Evolutionary conservation across 1,140 invertebrate species (phyloP).

Genomic region (Papilio dardanus): DNA sequence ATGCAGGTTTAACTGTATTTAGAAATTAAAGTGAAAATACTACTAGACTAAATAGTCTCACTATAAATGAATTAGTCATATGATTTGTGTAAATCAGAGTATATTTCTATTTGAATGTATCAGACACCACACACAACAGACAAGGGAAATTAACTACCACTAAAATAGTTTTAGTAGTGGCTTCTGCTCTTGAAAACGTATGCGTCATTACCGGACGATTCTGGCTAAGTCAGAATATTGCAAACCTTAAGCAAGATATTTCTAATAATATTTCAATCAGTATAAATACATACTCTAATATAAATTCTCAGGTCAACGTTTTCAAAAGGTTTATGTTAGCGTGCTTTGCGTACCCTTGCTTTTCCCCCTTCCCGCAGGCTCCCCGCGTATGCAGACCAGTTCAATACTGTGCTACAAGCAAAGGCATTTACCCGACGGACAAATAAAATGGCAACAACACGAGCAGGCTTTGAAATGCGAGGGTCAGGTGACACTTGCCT

Average conservation of each 20-base stretch:
- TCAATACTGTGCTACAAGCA: slow-evolving; percentile 59
- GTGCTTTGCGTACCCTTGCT: slow-evolving; percentile 2
- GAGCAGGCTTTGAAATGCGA: slow-evolving; percentile 58
- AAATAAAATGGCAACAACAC: slow-evolving; percentile 67
- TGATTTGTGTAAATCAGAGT: neutral
- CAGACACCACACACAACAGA: neutral
- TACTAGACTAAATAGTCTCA: neutral
- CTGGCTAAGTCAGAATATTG: neutral
- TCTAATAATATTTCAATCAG: neutral
- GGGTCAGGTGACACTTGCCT: slow-evolving; percentile 62
- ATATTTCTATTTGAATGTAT: no score
- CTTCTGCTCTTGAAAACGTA: slow-evolving; percentile 5
- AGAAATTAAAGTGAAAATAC: neutral
- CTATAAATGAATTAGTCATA: neutral
- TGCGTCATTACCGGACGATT: neutral
- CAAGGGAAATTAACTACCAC: neutral
- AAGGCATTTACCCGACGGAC: slow-evolving; percentile 55
- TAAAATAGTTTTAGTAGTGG: neutral
- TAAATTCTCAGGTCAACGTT: slow-evolving; percentile 6
- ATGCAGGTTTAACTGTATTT: no score
- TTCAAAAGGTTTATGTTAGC: slow-evolving; percentile 4
- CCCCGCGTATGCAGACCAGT: slow-evolving; percentile 47
- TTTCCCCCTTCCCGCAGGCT: neutral
- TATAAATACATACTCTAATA: neutral
- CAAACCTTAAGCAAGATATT: neutral